A percentile compares a stretch with the other conserved stretches of the same genome.
Conservation (phyloP, 2,888 invertebrate genomes). For the Cepaea hortensis region DNA sequence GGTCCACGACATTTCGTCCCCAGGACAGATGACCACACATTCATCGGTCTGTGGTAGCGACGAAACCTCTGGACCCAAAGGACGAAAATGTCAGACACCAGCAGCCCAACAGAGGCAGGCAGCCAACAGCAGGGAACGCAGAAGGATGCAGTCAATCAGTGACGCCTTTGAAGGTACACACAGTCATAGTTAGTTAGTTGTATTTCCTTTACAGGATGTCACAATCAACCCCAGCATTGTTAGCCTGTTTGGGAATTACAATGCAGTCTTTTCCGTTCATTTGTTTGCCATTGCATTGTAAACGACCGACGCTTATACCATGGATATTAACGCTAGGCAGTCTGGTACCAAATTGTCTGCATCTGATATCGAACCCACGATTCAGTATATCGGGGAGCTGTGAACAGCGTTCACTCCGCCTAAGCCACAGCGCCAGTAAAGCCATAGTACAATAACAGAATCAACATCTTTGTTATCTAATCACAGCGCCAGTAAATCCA, state of each 20-base stretch:
- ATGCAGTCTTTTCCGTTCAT: not conserved
- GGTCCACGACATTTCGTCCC: conserved; percentile 7
- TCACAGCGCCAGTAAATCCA: too few species aligned
- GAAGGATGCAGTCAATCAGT: conserved; percentile 97
- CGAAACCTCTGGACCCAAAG: conserved; percentile 47
- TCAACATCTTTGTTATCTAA: too few species aligned
- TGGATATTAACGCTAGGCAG: too few species aligned
- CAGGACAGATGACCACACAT: conserved; percentile 16
- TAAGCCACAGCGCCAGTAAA: too few species aligned
- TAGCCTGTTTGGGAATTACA: not conserved
- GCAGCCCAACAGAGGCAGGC: conserved; percentile 95
- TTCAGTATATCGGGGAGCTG: too few species aligned
- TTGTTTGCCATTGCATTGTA: too few species aligned
- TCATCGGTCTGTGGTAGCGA: conserved; percentile 19
- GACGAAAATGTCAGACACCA: conserved; percentile 85
- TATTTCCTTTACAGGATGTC: too few species aligned
- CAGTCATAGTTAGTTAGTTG: not conserved
- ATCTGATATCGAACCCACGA: too few species aligned
- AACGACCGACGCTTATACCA: too few species aligned
- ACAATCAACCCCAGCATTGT: not conserved
- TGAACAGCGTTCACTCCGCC: too few species aligned
- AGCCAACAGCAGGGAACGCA: conserved; percentile 92
- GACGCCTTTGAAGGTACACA: conserved; percentile 88
- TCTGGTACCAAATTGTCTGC: too few species aligned
- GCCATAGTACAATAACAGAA: too few species aligned